Base-by-base conservation (phyloP, 2,888 invertebrate species). In the Chalcis sispes region DNA sequence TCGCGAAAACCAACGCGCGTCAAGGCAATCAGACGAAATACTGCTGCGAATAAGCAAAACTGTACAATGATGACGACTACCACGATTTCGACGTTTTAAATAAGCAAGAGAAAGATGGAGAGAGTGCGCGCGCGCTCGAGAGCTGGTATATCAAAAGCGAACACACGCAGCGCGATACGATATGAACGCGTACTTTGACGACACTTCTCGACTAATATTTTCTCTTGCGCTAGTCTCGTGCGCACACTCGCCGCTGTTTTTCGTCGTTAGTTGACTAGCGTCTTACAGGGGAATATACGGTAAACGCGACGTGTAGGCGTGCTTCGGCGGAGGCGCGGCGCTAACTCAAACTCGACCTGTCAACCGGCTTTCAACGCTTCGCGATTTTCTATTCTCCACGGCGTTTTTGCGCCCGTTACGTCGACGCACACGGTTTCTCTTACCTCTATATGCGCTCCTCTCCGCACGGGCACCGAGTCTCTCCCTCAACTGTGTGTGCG, bases 301-400 rank as follows among this genome's bases (percentile, higher is more conserved):
- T 18, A 18, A 20, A 8, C 15, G 15, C 1, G n/a, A n/a, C 64
- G 48, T n/a, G 64, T 29, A 29, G 27, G 64, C 29, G 50, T 27
- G 20, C 20, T 20, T 4, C 10, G 40, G 1, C 13, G 20, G 64
- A 64, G 52, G 52, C 66, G 66, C 58, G 61, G 52, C 59, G 50
- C 52, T 15, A 13, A 27, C 18, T 42, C 27, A 10, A 7, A 15
- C 50, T 23, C 65, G 72, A 72, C 64, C 72, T 72, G 72, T 72
- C 72, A 74, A 66, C 74, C 74, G 74, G 67, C 74, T 62, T 54
- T 50, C 32, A 18, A 18, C 64, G 64, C 50, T 46, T 29, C 20
- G 32, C 50, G 18, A 20, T 29, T 46, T 2, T 46, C 8, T 46
- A n/a, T n/a, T 13, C 10, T 54, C 27, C 4, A 18, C 18, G 18